Evolutionary conservation across 2,113 vertebrate genomes (phyloP), one percentile per base, ranked within the genome.

Genomic region (Pagrus major): DNA sequence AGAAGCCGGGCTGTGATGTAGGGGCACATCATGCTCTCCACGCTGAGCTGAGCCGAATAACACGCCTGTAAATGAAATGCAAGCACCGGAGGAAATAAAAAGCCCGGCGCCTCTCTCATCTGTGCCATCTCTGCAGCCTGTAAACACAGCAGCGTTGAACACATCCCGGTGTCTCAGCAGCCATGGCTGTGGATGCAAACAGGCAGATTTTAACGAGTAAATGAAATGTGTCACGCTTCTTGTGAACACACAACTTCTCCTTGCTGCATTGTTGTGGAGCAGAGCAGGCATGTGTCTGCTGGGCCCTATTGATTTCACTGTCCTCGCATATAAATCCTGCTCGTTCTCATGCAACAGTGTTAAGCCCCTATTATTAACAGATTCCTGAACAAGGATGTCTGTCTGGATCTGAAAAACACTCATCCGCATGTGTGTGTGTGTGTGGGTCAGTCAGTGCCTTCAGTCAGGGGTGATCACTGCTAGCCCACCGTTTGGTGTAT

Each of bases 281-380:
- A 27, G 51, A 71, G 37, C 23, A 23, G 31, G 37, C 37, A 65
- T 66, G 47, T 49, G 73, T 76, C 56, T 69, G 65, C 59, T 41
- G 84, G 65, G 71, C 44, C 44, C 1, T 35, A 78, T 78, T 39
- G 74, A 84, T 76, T 71, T n/a, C 46, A 56, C 47, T 51, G 63
- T n/a, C 68, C 59, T 69, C 66, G 69, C 80, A 47, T 73, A 49
- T 42, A 60, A 82, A 78, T 63, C 9, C 56, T 15, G 77, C 81
- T 21, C 35, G 51, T 73, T 82, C 83, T 70, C 83, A 73, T 79
- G 84, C 83, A 84, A 71, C 71, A 74, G 55, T 11, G 37, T 54
- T 76, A 70, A 86, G 66, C 84, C 84, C 80, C 41, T n/a, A 27
- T 91, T 88, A 92, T 90, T 83, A 90, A 79, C 86, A 90, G 87